These are phyloP conservation scores for Mesorhabditis spiculigera DNA, from an alignment of 2,888 invertebrate genomes.

Conservation along the genomic window DNA sequence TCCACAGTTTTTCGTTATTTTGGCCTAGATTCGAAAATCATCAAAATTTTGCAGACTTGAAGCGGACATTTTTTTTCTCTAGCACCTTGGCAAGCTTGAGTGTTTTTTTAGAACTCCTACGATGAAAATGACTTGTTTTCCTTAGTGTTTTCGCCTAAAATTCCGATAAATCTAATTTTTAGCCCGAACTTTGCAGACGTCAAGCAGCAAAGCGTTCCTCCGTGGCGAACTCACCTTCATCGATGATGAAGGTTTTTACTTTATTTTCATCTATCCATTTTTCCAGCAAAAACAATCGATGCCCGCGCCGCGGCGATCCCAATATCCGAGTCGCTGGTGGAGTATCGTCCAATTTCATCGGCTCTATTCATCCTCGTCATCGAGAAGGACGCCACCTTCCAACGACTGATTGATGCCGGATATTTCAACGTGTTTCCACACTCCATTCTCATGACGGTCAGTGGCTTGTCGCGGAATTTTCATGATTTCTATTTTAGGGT, in stretches of 20 bases:
- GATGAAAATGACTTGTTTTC: no score
- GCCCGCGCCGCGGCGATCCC: constrained; percentile 3
- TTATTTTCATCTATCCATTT: constrained; percentile 69
- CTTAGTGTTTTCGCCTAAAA: not conserved
- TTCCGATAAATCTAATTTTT: not conserved
- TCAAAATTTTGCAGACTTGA: no score
- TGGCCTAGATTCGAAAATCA: not conserved
- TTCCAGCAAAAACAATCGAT: constrained; percentile 59
- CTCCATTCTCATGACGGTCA: constrained; percentile 77
- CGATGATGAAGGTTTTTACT: constrained; percentile 13
- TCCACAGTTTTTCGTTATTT: no score
- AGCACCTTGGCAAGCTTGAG: no score
- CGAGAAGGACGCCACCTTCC: constrained; percentile 89
- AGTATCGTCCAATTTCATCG: constrained; percentile 67
- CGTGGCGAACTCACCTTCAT: constrained; percentile 26
- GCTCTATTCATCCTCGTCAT: constrained; percentile 80
- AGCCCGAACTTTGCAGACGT: constrained; percentile 19
- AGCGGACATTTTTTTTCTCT: not conserved
- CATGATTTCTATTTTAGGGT: constrained; percentile 74
- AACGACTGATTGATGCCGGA: constrained; percentile 76
- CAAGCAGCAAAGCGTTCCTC: constrained; percentile 32
- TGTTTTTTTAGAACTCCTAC: no score
- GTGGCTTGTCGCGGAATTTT: constrained; percentile 11
- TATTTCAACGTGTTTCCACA: constrained; percentile 68
- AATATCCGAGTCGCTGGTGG: constrained; percentile 23